Evolutionary conservation across 2,797 vertebrate species (phyloP).

Genomic region (Propithecus deckenii): DNA sequence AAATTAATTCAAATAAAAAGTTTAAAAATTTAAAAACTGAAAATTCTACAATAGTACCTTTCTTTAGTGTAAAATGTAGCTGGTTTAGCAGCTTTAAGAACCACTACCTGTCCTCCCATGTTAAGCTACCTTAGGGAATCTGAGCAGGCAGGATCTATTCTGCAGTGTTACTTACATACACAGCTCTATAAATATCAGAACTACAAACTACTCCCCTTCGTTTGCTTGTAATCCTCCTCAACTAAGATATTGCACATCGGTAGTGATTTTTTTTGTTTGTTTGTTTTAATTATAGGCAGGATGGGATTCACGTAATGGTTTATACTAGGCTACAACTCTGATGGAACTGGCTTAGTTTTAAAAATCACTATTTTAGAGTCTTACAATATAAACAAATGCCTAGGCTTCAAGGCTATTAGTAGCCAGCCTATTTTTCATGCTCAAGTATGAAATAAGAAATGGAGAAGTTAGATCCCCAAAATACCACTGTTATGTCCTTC

Average conservation of each 20-base stretch:
- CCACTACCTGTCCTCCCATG: not conserved
- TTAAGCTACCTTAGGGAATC: not conserved
- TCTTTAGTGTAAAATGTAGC: not conserved
- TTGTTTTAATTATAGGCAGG: not conserved
- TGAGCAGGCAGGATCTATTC: not conserved
- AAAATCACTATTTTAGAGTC: not conserved
- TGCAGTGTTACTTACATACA: not conserved
- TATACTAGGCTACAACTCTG: not conserved
- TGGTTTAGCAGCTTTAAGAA: not conserved
- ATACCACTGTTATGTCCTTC: not conserved
- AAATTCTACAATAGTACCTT: not conserved
- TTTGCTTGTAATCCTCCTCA: not conserved
- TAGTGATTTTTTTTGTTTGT: not conserved
- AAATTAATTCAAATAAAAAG: not conserved
- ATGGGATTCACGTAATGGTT: not conserved
- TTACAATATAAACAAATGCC: conserved; percentile 3
- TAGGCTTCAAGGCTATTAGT: not conserved
- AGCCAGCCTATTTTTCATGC: not conserved
- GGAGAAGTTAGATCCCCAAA: not conserved
- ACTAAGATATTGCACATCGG: not conserved
- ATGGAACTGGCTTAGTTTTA: not conserved
- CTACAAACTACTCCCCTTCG: not conserved
- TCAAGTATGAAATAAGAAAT: not conserved
- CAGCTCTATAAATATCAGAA: not conserved
- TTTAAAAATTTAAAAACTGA: not conserved